Conservation (phyloP, 2,797 vertebrate genomes). For the Bucorvus abyssinicus region DNA sequence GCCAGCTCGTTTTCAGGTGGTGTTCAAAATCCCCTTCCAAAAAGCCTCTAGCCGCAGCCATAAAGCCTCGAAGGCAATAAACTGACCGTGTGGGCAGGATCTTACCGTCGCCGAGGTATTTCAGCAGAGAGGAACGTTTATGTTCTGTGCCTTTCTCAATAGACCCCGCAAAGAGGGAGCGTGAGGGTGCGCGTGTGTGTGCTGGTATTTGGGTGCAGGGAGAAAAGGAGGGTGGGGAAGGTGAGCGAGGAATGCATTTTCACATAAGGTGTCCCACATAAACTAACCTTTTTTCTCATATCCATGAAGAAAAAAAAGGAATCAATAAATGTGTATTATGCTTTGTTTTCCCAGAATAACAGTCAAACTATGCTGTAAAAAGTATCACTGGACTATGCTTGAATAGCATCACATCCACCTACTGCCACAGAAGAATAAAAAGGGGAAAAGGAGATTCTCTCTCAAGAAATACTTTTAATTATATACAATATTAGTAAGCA, state of each 20-base stretch:
- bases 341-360: neutral
- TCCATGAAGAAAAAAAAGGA: neutral
- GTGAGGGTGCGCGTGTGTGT: neutral
- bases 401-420: neutral
- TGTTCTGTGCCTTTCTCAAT: neutral
- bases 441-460: neutral
- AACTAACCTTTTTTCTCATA: neutral
- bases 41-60: neutral
- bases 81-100: neutral
- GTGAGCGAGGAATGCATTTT: neutral
- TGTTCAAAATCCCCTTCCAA: slow-evolving; percentile 26
- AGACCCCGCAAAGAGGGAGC: neutral
- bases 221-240: neutral
- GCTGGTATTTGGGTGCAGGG: no score
- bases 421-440: neutral
- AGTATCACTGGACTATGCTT: neutral
- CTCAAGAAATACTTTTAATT: neutral
- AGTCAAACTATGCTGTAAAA: neutral
- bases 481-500: neutral
- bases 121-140: neutral
- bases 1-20: slow-evolving; percentile 19
- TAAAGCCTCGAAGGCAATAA: neutral
- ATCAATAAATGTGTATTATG: neutral
- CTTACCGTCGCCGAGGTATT: neutral
- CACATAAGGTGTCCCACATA: neutral